Evolutionary conservation across 2,113 vertebrate genomes (phyloP), one percentile per base, ranked within the genome.

Genomic region (Brienomyrus longianalis): DNA sequence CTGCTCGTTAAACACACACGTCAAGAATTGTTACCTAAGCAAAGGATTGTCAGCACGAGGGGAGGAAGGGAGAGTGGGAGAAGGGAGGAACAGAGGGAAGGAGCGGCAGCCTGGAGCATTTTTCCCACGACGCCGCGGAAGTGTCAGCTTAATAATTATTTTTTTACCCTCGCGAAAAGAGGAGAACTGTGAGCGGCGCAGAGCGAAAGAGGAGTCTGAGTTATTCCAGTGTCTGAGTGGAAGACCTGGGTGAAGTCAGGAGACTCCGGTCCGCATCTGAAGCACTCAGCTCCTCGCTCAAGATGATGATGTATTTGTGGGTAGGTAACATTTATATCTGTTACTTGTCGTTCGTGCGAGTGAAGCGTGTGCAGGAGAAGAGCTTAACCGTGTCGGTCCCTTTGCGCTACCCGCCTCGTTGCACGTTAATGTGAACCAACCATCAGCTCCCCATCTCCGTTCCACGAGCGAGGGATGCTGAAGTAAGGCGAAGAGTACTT

Each of bases 251-350:
- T 95, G 94, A 96, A 97, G 95, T 96, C 94, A 95, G 96, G 96
- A 96, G 95, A 95, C 94, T 95, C 93, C 92, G 92, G 93, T 93
- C 95, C 94, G 94, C 96, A 95, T 93, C 8, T 50, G 88, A 89
- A 95, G 90, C 95, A 94, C 95, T 94, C 96, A 94, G 93, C 95
- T 92, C 94, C 94, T 93, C 93, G 94, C 95, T 95, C 96, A 96
- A 96, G 95, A 97, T 97, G 97, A 98, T 97, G 97, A 98, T 98
- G 97, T 97, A 97, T 97, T 95, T 98, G 93, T 98, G 97, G 97
- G 97, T 98, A 97, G 95, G 97, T 97, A 96, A 94, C 91, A 91
- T 95, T 91, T 95, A 91, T 94, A 93, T 95, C 93, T 89, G 51
- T 59, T 74, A 70, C 31, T 88, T 19, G 83, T 13, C 51, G 54